Evolutionary conservation across 2,113 vertebrate species (phyloP).

Genomic region (Anolis carolinensis): DNA sequence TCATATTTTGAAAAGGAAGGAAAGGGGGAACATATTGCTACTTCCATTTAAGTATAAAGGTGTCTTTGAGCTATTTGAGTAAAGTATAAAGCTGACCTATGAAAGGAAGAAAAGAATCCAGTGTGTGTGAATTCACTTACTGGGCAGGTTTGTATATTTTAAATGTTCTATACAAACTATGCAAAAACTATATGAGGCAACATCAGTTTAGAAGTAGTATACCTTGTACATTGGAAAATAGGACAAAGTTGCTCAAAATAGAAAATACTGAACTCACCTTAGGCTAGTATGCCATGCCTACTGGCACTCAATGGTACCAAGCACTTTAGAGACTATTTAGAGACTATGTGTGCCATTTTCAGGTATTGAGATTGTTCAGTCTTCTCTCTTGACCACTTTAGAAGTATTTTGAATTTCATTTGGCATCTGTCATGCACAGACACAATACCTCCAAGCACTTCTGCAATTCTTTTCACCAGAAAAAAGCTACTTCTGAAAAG

Average conservation of each 20-base stretch:
- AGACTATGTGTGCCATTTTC: no score
- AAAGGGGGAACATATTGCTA: no score
- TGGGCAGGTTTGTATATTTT: no score
- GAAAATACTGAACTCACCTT: neutral
- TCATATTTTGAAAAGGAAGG: no score
- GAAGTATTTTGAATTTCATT: neutral
- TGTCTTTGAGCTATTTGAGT: no score
- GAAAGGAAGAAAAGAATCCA: no score
- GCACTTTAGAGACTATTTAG: neutral
- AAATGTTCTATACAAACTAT: neutral
- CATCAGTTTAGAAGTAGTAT: neutral
- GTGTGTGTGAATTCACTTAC: no score
- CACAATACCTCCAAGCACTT: no score
- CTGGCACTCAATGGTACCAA: neutral
- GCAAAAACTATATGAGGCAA: neutral
- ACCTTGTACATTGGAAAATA: neutral
- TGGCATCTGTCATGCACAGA: neutral
- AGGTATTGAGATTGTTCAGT: no score
- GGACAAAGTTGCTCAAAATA: neutral
- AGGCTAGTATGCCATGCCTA: neutral
- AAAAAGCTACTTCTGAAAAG: constrained; percentile 11
- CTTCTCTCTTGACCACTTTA: no score
- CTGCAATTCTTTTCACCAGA: neutral
- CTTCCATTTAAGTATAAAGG: no score
- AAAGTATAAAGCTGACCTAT: no score